Conservation (phyloP, 2,113 vertebrate genomes). For the Sinosuthora webbiana region DNA sequence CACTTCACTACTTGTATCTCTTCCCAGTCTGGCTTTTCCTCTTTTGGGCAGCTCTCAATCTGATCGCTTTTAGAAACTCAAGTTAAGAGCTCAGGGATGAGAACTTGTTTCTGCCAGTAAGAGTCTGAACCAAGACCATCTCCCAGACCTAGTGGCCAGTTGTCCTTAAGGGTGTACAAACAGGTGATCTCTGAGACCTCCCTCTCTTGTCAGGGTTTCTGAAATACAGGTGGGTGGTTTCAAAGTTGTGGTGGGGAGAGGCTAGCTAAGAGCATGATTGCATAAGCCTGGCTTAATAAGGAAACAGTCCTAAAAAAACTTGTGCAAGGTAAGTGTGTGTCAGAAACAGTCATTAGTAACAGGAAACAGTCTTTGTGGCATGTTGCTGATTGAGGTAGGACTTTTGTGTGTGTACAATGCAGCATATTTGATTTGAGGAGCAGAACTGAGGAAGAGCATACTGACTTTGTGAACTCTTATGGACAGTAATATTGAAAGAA, state of each 20-base stretch:
- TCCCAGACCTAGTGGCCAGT: not conserved
- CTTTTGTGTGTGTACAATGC: not conserved
- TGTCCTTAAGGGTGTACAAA: not conserved
- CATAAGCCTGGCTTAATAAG: not conserved
- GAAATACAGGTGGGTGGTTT: not conserved
- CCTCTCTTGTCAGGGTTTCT: not conserved
- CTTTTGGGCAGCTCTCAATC: not conserved
- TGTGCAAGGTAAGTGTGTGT: not conserved
- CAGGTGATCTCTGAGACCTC: not conserved
- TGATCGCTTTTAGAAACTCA: not conserved
- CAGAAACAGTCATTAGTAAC: not conserved
- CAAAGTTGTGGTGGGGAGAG: not conserved
- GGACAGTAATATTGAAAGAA: not conserved
- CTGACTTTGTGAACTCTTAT: not conserved
- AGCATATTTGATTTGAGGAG: not conserved
- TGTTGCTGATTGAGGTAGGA: not conserved
- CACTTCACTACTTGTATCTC: not conserved
- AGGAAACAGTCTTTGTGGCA: not conserved
- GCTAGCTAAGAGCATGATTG: not conserved
- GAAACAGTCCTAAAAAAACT: not conserved
- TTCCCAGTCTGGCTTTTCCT: not conserved
- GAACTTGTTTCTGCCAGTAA: not conserved
- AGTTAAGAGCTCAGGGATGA: not conserved
- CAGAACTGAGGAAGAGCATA: not conserved
- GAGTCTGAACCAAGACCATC: not conserved